Base-by-base conservation (phyloP, 37 sponge, comb jelly and placozoan species). In the Halisarca cf. caerulea region DNA sequence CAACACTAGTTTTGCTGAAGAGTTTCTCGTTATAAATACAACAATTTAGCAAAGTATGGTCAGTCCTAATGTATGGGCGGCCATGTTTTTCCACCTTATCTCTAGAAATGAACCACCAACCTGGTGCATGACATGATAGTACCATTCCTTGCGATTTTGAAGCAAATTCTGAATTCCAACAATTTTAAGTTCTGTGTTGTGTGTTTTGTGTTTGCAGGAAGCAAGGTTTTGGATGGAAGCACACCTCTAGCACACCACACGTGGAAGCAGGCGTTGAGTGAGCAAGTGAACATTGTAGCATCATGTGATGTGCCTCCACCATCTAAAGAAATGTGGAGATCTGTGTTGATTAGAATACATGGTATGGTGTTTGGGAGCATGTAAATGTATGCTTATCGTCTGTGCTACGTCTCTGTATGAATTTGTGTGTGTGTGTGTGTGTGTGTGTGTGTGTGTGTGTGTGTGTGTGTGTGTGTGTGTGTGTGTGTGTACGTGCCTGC, bases 361-460 rank as follows among this genome's bases (percentile, higher is more conserved):
- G 77, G 77, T 74, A 41, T 3, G 77, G 3, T 23, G 43, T 21
- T n/a, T n/a, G 4, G 69, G 1, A 68, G 35, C 30, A 34, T 30
- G 35, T 7, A 34, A 17, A 68, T 27, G 30, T 68, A 25, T 59
- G 57, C 17, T 54, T 20, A 11, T 11, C 17, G 17, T 54, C 11
- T 54, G 17, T 17, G 57, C 17, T 20, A 54, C 17, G 11, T 11
- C 17, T 11, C 11, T 54, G 57, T 61, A 23, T 61, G 64, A 20
- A 23, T 61, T 9, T 61, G 64, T 61, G 64, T 61, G 64, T 61
- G 64, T 61, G 64, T 61, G 64, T 61, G 64, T 61, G 64, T 61
- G 64, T 61, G 64, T 61, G 64, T 61, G 64, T 61, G 64, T 61
- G 64, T 61, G 64, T 61, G 64, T 61, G 64, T 61, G 64, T 61